Percentiles rank a stretch among this genome's conserved stretches.
phyloP scores from a whole-genome alignment of 1,140 invertebrate species.

The Drosophila nigrodunni region DNA sequence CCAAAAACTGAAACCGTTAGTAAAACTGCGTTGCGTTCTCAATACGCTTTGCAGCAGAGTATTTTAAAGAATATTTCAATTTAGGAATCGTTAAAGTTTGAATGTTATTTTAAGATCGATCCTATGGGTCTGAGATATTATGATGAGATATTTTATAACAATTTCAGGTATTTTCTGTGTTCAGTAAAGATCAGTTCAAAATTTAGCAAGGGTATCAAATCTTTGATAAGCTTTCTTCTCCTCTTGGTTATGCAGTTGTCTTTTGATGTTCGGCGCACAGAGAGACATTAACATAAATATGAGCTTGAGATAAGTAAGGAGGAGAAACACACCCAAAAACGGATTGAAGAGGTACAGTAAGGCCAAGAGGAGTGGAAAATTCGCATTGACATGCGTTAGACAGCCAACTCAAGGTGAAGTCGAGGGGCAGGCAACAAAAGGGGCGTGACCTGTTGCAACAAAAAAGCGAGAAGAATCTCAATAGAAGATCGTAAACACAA shows the following conservation, averaged over 20 bases:
- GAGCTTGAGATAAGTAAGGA: constrained; percentile 68
- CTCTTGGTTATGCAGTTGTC: not conserved
- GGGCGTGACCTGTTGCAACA: constrained; percentile 43
- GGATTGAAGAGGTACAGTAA: not conserved
- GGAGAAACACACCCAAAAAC: constrained; percentile 68
- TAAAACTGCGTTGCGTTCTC: constrained; percentile 40
- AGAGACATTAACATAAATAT: constrained; percentile 80
- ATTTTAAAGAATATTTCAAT: too few species aligned
- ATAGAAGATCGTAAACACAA: constrained; percentile 62
- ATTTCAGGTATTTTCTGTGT: too few species aligned
- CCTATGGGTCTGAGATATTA: too few species aligned
- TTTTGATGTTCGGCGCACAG: constrained; percentile 75
- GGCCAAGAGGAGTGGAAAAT: constrained; percentile 38
- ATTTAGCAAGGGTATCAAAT: too few species aligned
- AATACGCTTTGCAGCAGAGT: too few species aligned
- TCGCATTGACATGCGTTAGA: constrained; percentile 78
- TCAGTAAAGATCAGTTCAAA: too few species aligned
- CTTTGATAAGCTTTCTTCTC: too few species aligned
- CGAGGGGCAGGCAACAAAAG: constrained; percentile 16
- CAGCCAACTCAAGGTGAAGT: constrained; percentile 11
- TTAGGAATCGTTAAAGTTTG: too few species aligned
- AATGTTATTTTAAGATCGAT: too few species aligned
- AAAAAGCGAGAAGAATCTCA: constrained; percentile 34
- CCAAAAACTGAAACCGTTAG: constrained; percentile 65
- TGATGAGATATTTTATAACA: too few species aligned